Conservation (phyloP, 2,888 invertebrate genomes). For the Sycophila texana region DNA sequence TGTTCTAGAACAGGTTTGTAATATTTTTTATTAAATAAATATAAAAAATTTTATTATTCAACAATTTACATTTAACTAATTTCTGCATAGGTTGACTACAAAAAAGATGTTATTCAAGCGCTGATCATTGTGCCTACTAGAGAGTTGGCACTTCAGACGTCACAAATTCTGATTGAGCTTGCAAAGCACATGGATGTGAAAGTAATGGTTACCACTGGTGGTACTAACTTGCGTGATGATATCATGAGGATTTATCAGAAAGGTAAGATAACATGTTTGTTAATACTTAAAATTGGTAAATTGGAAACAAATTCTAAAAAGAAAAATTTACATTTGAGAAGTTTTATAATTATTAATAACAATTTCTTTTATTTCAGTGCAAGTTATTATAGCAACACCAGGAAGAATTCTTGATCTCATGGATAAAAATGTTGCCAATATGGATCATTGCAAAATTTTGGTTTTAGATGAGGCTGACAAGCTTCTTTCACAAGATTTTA, state of each 20-base stretch:
- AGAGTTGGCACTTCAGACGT: conserved; percentile 98
- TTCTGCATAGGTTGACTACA: conserved; percentile 81
- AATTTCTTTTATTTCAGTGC: conserved; percentile 80
- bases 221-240: conserved; percentile 97
- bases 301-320: background rate
- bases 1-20: conserved; percentile 89
- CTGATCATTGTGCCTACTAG: conserved; percentile 98
- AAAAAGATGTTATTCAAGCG: conserved; percentile 96
- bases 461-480: conserved; percentile 99
- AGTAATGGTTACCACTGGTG: conserved; percentile 99
- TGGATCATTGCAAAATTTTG: conserved; percentile 96
- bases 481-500: conserved; percentile 98
- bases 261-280: conserved; percentile 78
- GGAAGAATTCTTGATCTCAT: conserved; percentile 99
- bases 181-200: conserved; percentile 98
- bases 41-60: background rate
- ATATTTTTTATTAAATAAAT: conserved; percentile 26
- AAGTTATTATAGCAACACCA: conserved; percentile 99
- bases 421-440: conserved; percentile 96
- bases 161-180: conserved; percentile 99
- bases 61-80: conserved; percentile 21
- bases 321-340: conserved; percentile 19
- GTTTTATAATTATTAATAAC: background rate
- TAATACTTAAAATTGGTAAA: background rate
- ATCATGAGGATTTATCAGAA: conserved; percentile 99